A percentile compares a stretch with the other conserved stretches of the same genome.
Conservation (phyloP, 1,140 invertebrate genomes). For the Marisa cornuarietis region DNA sequence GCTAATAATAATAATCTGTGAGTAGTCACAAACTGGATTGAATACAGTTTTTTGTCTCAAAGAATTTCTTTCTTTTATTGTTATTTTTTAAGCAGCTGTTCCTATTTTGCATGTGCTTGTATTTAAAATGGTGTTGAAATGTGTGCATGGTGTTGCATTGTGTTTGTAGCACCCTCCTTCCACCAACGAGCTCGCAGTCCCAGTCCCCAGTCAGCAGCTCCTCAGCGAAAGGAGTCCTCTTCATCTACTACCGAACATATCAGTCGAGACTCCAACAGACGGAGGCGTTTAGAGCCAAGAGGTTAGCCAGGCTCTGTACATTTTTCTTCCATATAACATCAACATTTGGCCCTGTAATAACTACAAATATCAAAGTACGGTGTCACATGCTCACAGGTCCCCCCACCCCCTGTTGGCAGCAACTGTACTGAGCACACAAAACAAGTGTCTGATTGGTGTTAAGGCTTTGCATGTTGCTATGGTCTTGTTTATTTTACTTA, state of each 20-base stretch:
- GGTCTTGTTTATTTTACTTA: not conserved
- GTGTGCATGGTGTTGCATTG: constrained; percentile 14
- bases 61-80: no score
- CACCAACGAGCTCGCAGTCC: constrained; percentile 59
- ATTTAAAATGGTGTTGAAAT: constrained; percentile 10
- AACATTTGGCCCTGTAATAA: no score
- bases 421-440: no score
- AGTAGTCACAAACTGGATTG: no score
- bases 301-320: constrained; percentile 29
- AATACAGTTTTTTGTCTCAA: no score
- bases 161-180: constrained; percentile 56
- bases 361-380: no score
- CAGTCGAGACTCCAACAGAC: constrained; percentile 55
- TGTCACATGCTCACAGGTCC: no score
- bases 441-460: not conserved
- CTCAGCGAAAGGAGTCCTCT: constrained; percentile 44
- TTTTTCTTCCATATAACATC: no score
- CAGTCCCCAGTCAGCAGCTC: constrained; percentile 42
- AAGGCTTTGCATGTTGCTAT: not conserved
- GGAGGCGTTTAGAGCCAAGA: constrained; percentile 50
- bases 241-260: constrained; percentile 42
- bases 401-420: no score
- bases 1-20: no score
- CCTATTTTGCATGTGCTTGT: not conserved
- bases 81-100: not conserved